phyloP scores from a whole-genome alignment of 1,140 invertebrate genomes.

The Drosophila paulistorum region DNA sequence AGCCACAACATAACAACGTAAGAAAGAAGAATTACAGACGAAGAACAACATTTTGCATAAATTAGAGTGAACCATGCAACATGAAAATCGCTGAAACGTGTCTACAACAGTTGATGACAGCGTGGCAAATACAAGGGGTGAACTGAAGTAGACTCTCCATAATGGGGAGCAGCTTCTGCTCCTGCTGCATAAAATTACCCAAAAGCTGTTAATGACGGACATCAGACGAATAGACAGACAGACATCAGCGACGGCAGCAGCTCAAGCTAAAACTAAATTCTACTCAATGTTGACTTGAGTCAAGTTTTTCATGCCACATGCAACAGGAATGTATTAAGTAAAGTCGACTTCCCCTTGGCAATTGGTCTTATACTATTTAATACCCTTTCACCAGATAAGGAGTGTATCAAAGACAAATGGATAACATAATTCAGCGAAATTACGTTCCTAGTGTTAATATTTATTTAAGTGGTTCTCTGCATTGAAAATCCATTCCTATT shows the following conservation, averaged over 20 bases:
- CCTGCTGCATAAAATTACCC: conserved; percentile 69
- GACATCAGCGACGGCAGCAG: conserved; percentile 28
- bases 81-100: conserved; percentile 75
- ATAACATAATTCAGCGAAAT: too few species aligned
- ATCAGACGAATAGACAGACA: background rate
- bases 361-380: conserved; percentile 1
- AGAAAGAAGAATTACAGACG: conserved; percentile 54
- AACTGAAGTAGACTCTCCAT: background rate
- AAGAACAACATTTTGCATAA: conserved; percentile 78
- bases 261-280: conserved; percentile 24
- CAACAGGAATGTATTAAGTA: conserved; percentile 27
- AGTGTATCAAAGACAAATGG: too few species aligned
- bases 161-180: conserved; percentile 17
- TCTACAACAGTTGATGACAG: conserved; percentile 61
- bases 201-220: conserved; percentile 73
- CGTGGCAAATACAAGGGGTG: conserved; percentile 20
- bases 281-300: conserved; percentile 52
- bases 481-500: too few species aligned
- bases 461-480: too few species aligned
- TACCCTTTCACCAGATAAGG: background rate
- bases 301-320: conserved; percentile 47
- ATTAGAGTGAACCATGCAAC: conserved; percentile 73
- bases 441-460: too few species aligned
- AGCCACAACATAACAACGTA: background rate
- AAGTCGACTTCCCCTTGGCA: conserved; percentile 23